Evolutionary conservation across 2,888 invertebrate genomes (phyloP).

Genomic region (Tuberolachnus salignus): DNA sequence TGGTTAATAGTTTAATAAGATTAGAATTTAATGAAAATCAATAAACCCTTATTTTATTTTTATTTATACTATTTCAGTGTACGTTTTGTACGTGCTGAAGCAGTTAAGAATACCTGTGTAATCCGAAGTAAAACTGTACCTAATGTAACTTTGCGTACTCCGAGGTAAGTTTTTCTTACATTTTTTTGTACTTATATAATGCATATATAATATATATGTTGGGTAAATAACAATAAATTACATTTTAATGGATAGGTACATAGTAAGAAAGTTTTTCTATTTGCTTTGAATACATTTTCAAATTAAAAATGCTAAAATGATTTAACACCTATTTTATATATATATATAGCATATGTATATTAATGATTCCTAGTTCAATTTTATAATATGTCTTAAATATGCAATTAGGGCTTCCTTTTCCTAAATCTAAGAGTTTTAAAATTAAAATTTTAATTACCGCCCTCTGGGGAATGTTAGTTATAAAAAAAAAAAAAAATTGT

Average conservation of each 20-base stretch:
- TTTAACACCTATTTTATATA: too few species aligned
- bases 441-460: too few species aligned
- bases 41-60: conserved; percentile 27
- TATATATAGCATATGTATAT: too few species aligned
- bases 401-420: too few species aligned
- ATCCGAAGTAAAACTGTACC: conserved; percentile 52
- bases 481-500: too few species aligned
- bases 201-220: neutral
- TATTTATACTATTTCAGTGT: conserved; percentile 39
- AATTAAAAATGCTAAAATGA: too few species aligned
- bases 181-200: neutral
- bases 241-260: neutral
- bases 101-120: conserved; percentile 24
- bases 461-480: too few species aligned
- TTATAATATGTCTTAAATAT: too few species aligned
- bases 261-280: too few species aligned
- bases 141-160: conserved; percentile 40
- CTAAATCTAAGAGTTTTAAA: too few species aligned
- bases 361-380: too few species aligned
- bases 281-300: too few species aligned
- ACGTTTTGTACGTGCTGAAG: conserved; percentile 44
- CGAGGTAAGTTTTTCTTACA: conserved; percentile 42
- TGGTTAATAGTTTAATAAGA: conserved; percentile 37
- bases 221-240: neutral
- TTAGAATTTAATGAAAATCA: conserved; percentile 36